Percentiles rank a stretch among this genome's conserved stretches.
phyloP scores from a whole-genome alignment of 2,797 vertebrate species.

The Microctenopoma stevenorrisi region DNA sequence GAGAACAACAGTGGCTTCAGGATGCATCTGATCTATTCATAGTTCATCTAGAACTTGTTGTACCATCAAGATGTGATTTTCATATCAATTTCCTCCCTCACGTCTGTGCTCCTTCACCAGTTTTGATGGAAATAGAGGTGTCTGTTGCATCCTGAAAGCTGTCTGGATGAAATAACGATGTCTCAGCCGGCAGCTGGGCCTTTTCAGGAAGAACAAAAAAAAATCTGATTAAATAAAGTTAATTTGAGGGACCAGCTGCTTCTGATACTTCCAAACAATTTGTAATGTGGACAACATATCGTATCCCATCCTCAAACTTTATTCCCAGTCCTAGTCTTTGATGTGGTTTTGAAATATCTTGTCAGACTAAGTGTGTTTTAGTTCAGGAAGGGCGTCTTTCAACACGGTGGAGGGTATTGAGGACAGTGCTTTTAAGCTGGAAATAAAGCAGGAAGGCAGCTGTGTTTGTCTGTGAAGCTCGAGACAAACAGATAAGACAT shows the following conservation, averaged over 20 bases:
- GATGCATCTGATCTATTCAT: slow-evolving; percentile 28
- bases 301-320: not conserved
- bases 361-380: slow-evolving; percentile 27
- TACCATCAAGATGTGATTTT: slow-evolving; percentile 56
- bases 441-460: slow-evolving; percentile 39
- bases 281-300: not conserved
- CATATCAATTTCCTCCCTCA: slow-evolving; percentile 31
- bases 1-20: slow-evolving; percentile 46
- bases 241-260: not conserved
- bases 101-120: slow-evolving; percentile 6
- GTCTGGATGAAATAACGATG: not conserved
- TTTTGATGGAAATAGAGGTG: slow-evolving; percentile 4
- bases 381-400: slow-evolving; percentile 5
- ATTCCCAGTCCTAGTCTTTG: slow-evolving; percentile 7
- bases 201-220: slow-evolving; percentile 19
- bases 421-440: slow-evolving; percentile 33
- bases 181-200: not conserved
- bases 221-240: not conserved
- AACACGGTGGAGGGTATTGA: slow-evolving; percentile 24
- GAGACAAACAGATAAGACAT: slow-evolving; percentile 51
- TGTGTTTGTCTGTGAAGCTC: slow-evolving; percentile 21
- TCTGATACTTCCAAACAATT: slow-evolving; percentile 9
- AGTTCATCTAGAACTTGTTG: slow-evolving; percentile 39
- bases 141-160: slow-evolving; percentile 6
- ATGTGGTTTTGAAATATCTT: slow-evolving; percentile 17